A percentile compares a stretch with the other conserved stretches of the same genome.
phyloP scores from a whole-genome alignment of 2,888 invertebrate species.

The Amorpha juglandis region DNA sequence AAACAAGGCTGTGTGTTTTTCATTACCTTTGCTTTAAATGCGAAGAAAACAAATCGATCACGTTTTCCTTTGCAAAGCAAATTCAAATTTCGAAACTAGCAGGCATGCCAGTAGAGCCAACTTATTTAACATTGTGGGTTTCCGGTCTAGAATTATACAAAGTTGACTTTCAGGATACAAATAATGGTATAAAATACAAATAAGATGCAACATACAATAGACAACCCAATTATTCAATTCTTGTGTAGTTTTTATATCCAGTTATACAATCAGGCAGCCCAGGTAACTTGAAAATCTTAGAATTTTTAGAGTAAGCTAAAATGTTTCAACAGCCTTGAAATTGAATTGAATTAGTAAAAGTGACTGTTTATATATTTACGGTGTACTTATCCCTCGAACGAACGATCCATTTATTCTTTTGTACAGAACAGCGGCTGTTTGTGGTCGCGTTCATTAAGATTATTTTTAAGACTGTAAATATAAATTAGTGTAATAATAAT shows the following conservation, averaged over 20 bases:
- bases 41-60: not conserved
- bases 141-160: no score
- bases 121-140: no score
- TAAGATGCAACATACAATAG: not conserved
- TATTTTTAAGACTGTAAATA: conserved; percentile 79
- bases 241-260: no score
- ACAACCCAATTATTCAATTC: no score
- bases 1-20: not conserved
- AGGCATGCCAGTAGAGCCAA: no score
- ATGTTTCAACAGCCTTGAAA: not conserved
- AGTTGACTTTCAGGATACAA: no score
- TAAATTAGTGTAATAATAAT: conserved; percentile 73
- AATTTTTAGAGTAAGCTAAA: no score
- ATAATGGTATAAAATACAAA: not conserved
- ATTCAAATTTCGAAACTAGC: not conserved
- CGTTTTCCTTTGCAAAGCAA: no score
- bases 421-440: conserved; percentile 5
- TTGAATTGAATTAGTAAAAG: not conserved
- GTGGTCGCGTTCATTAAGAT: conserved; percentile 21
- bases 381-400: not conserved
- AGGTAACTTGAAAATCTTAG: no score
- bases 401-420: conserved; percentile 19
- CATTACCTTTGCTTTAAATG: not conserved
- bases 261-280: no score
- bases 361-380: conserved; percentile 8